Evolutionary conservation across 64 coral and sea anemone genomes (phyloP), one percentile per base, ranked within the genome.

Genomic region (Montipora cactus): DNA sequence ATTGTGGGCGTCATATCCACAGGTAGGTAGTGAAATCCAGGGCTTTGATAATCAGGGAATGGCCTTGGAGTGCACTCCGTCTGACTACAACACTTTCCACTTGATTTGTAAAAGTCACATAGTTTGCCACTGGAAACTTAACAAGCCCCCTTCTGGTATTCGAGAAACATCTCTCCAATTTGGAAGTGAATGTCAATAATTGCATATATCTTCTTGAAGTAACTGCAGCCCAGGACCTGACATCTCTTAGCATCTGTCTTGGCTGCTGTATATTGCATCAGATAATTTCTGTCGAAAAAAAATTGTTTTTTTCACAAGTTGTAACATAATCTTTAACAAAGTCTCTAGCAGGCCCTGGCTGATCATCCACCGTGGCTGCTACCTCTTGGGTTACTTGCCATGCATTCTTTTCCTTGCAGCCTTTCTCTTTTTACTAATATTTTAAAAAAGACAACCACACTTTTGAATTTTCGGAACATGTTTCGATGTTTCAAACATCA

Each of bases 341-440:
- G 77, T 90, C 89, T 37, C 89, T 76, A 81, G 89, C 89, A 78
- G 89, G 89, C 59, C 87, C 89, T 67, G 77, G 77, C 77, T 84
- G 77, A 70, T 91, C 78, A 48, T 81, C 45, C 23, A 91, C 89
- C 76, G 74, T 81, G 77, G 89, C 78, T 45, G 61, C 78, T 70
- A 81, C 25, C 74, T 64, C 18, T 12, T 53, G 67, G 49, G 78
- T 79, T 74, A 81, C 55, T 91, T 64, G 18, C 18, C 61, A 91
- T 72, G 89, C 16, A 91, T 82, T 91, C 77, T 91, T 91, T 59
- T 82, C 78, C 78, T 53, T 81, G 47, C 89, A 91, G 19, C 51
- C 25, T 69, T 70, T 83, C 88, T 90, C 76, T 80, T 68, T 90
- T 79, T 90, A 25, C 25, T 25, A 25, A 25, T 25, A 25, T 25